Evolutionary conservation across 2,113 vertebrate species (phyloP), one percentile per base, ranked within the genome.

Genomic region (Pomatorhinus ruficollis): DNA sequence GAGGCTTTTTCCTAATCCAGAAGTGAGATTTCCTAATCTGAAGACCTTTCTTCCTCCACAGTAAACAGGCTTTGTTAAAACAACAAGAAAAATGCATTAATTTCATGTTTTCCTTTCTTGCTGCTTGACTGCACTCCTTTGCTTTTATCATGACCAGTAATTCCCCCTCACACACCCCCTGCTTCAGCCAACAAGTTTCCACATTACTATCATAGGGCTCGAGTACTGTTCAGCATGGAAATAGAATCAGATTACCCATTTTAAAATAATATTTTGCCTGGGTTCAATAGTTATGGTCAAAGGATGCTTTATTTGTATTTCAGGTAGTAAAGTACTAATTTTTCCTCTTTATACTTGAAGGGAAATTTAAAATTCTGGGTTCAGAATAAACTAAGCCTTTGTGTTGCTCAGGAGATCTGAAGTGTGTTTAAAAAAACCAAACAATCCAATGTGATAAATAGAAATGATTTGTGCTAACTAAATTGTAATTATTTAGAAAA

Each of bases 371-470:
- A 89, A 74, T 54, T 39, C 37, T 23, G n/a, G 31, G 22, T 80
- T 76, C 25, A 66, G 65, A 83, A 97, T 65, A 97, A 93, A 22
- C 31, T 40, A 59, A 68, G 49, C n/a, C 66, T 95, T 87, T 95
- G 74, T 96, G 59, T 71, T 75, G 25, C 56, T 60, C 17, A 30
- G 76, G 80, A 83, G 68, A 76, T 74, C 79, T 79, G 45, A 86
- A 72, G 35, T 56, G 35, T 83, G n/a, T 35, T 64, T 19, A 18
- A 77, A 89, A 52, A 76, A 40, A 37, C 14, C 31, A 57, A 60
- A 56, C 17, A 68, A 19, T 13, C 9, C 21, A 60, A 19, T 45
- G 45, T 47, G 45, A 47, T 47, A 47, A 47, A 47, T 47, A 20
- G 45, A 47, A 47, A 47, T 47, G 20, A 47, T 47, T 47, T 9